Conservation (phyloP, 1,140 invertebrate species). For the Protaetia brevitarsis region DNA sequence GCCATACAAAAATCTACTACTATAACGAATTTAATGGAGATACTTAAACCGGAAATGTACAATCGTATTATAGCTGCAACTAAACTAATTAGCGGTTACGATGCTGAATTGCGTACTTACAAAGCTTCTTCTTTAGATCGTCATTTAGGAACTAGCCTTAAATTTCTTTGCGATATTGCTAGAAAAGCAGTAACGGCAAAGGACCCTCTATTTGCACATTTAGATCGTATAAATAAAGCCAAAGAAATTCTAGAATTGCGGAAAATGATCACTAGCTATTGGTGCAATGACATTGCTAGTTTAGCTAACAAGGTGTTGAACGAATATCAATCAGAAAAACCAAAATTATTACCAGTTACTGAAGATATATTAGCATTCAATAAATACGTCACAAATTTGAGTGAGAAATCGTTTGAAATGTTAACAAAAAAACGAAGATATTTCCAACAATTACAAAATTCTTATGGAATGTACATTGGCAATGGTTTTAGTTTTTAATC, state of each 20-base stretch:
- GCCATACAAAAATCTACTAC: too few relatives aligned
- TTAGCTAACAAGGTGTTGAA: too few relatives aligned
- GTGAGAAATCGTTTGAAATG: neutral
- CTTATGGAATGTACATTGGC: conserved; percentile 31
- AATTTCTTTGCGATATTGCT: conserved; percentile 31
- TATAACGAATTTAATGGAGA: too few relatives aligned
- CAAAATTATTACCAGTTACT: too few relatives aligned
- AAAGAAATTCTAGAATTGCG: conserved; percentile 25
- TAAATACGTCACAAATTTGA: neutral
- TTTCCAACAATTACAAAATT: neutral
- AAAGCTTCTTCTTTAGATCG: conserved; percentile 30
- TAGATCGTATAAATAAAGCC: neutral
- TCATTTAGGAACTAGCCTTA: conserved; percentile 30
- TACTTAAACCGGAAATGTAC: conserved; percentile 29
- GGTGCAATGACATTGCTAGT: too few relatives aligned
- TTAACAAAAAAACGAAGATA: conserved; percentile 27
- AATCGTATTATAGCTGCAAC: conserved; percentile 24
- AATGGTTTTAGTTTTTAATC: conserved; percentile 25
- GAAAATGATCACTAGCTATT: too few relatives aligned
- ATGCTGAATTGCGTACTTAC: conserved; percentile 25
- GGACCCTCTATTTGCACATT: conserved; percentile 18
- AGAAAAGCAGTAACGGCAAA: conserved; percentile 30
- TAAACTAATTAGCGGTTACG: conserved; percentile 32
- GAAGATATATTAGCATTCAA: neutral
- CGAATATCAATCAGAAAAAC: too few relatives aligned